These are phyloP conservation scores for Poeciliopsis infans DNA, from an alignment of 2,797 vertebrate genomes.

Conservation along the genomic window DNA sequence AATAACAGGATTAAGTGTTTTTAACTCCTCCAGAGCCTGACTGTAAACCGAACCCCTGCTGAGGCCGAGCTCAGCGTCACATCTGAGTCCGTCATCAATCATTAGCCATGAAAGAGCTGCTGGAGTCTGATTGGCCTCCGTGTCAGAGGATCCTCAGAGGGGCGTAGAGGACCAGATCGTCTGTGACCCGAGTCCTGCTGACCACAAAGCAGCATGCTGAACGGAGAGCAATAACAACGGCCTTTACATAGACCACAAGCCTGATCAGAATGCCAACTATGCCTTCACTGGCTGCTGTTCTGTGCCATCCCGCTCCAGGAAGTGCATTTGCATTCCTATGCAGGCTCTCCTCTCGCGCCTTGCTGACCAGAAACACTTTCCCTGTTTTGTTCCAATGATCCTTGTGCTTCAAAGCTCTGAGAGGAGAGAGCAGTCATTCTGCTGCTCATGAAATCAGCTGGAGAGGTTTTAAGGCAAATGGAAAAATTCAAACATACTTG, in stretches of 20 bases:
- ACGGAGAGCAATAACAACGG: slow-evolving; percentile 12
- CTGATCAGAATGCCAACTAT: slow-evolving; percentile 72
- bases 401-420: slow-evolving; percentile 27
- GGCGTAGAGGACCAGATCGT: slow-evolving; percentile 2
- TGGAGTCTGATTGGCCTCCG: slow-evolving; percentile 12
- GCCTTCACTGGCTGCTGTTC: slow-evolving; percentile 42
- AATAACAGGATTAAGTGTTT: slow-evolving; percentile 14
- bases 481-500: slow-evolving; percentile 21
- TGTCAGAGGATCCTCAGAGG: slow-evolving; percentile 5
- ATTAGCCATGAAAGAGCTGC: slow-evolving; percentile 31
- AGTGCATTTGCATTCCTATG: slow-evolving; percentile 68
- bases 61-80: slow-evolving; percentile 5
- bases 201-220: slow-evolving; percentile 27
- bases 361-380: slow-evolving; percentile 40
- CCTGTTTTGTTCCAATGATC: slow-evolving; percentile 26
- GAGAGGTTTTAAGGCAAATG: slow-evolving; percentile 8
- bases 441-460: slow-evolving; percentile 34
- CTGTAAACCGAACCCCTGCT: background rate
- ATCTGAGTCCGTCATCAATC: slow-evolving; percentile 36
- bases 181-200: slow-evolving; percentile 4
- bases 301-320: slow-evolving; percentile 47
- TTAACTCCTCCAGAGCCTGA: slow-evolving; percentile 14
- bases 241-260: slow-evolving; percentile 54
- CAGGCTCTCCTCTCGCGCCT: slow-evolving; percentile 25
- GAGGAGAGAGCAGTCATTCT: slow-evolving; percentile 38